Evolutionary conservation across 2,888 invertebrate species (phyloP), one percentile per base, ranked within the genome.

Genomic region (Parnassius smintheus): DNA sequence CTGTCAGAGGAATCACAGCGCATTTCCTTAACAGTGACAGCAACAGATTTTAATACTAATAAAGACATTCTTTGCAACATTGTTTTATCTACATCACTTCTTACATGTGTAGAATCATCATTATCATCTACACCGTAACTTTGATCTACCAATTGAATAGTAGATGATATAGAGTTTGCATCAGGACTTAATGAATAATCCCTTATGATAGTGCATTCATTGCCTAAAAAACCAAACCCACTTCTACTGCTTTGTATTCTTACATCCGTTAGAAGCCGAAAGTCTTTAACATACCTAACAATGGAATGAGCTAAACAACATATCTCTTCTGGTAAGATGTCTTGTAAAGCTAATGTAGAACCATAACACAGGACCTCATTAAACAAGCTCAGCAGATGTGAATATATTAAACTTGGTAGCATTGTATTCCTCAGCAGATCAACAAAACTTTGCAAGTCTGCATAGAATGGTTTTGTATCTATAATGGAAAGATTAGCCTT

Each of bases 331-430:
- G 97, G 97, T 70, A 97, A 85, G 75, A 96, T 94, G 81, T 97
- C 97, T 85, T 98, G 97, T 69, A 98, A 88, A 1, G 97, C 97
- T 72, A 98, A 88, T 45, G 98, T 98, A 69, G 97, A 97, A 2
- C 97, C 97, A 82, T 98, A 98, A 83, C 98, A 98, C 59, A 98
- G 85, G 9, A 97, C 97, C 86, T 98, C 97, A 82, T 97, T 97
- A 73, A 97, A 97, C 45, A 98, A 90, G 72, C 96, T 96, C 66
- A 98, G 84, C 75, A 97, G 92, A 85, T 97, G 96, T 74, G 96
- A 95, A 94, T 97, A 97, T 71, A 97, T 94, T 56, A 96, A 93
- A 67, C 96, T 94, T 0, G 97, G 96, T n/a, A 97, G 88, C 70
- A 94, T 92, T 62, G 93, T 94, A 79, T 94, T 95, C 53, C 94